These are phyloP conservation scores for Paramacrobiotus metropolitanus DNA, from an alignment of 1,140 invertebrate species.

Conservation along the genomic window DNA sequence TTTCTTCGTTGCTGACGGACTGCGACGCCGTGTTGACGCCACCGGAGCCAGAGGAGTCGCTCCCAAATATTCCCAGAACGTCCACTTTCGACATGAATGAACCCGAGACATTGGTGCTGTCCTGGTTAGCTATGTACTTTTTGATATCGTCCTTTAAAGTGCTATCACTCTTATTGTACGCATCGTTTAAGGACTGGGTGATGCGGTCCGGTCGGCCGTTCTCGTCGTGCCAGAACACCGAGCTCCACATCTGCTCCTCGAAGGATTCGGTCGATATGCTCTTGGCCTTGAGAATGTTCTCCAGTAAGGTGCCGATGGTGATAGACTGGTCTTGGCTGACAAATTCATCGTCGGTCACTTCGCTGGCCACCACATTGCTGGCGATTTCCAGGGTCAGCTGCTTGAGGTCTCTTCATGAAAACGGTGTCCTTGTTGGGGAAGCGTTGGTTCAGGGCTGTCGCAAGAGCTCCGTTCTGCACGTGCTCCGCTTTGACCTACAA, in stretches of 20 bases:
- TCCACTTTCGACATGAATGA: too few species aligned
- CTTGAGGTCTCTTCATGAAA: neutral
- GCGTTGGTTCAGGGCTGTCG: neutral
- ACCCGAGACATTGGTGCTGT: neutral
- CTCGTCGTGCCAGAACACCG: neutral
- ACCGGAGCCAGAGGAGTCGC: neutral
- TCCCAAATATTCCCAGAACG: neutral
- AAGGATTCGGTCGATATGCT: neutral
- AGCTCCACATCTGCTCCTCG: neutral
- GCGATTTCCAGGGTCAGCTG: neutral
- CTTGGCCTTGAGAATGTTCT: neutral
- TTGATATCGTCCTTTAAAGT: neutral
- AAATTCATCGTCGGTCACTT: neutral
- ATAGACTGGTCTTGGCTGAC: neutral
- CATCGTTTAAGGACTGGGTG: neutral
- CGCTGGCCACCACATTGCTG: neutral
- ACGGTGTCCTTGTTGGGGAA: neutral
- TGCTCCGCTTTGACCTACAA: neutral
- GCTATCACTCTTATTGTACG: neutral
- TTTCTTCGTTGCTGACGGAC: neutral
- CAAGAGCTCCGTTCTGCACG: neutral
- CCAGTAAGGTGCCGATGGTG: neutral
- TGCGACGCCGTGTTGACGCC: neutral
- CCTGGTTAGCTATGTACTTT: neutral
- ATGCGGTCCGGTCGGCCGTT: neutral